phyloP scores from a whole-genome alignment of 2,888 invertebrate genomes.

The Habroteleia sp. region DNA sequence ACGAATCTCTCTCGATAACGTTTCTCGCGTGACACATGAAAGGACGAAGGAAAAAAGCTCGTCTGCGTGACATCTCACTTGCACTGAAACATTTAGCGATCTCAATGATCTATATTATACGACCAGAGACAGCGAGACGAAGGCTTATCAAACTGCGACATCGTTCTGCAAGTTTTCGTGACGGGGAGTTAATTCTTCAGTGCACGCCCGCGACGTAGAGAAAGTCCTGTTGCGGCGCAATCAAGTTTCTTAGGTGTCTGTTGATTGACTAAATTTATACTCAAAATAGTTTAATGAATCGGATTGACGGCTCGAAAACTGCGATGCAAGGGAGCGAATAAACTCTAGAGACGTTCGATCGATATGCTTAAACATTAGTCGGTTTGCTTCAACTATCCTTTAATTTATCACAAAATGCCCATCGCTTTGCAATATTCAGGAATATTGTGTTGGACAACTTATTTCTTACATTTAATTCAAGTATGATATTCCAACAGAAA shows the following conservation, averaged over 20 bases:
- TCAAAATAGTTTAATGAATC: constrained; percentile 58
- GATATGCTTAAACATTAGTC: constrained; percentile 5
- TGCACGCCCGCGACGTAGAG: constrained; percentile 26
- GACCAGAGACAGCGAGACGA: constrained; percentile 27
- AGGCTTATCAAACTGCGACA: constrained; percentile 43
- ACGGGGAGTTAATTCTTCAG: constrained; percentile 46
- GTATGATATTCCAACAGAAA: too few species aligned
- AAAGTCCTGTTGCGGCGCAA: constrained; percentile 47
- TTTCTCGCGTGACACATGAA: too few species aligned
- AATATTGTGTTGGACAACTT: too few species aligned
- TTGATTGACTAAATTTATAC: constrained; percentile 58
- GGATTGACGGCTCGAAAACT: constrained; percentile 45
- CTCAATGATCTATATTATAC: constrained; percentile 29
- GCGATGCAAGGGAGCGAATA: constrained; percentile 6
- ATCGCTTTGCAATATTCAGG: too few species aligned
- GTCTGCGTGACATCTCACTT: constrained; percentile 12
- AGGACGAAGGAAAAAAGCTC: not conserved
- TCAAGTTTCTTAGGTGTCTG: constrained; percentile 52
- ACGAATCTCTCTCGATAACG: too few species aligned
- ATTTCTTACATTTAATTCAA: too few species aligned
- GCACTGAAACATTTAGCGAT: constrained; percentile 33
- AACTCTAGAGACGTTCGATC: constrained; percentile 11
- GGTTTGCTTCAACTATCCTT: too few species aligned
- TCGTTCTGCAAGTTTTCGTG: constrained; percentile 53
- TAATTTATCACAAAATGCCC: too few species aligned